Conservation (phyloP, 1,140 invertebrate genomes). For the Bombus difficillimus region DNA sequence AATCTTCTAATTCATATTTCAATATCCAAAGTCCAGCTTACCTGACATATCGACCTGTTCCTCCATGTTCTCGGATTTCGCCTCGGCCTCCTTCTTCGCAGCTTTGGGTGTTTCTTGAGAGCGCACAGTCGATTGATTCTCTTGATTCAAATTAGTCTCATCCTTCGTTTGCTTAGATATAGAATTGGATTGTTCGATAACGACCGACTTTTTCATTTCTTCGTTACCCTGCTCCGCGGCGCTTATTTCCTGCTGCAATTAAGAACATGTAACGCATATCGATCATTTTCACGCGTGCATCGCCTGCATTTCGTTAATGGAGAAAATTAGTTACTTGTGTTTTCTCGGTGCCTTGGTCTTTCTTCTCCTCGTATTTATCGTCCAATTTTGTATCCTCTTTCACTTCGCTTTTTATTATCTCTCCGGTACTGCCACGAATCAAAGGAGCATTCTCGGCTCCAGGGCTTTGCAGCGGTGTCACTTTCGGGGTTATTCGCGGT, state of each 20-base stretch:
- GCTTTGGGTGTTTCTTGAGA: conserved; percentile 47
- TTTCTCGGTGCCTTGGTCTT: conserved; percentile 77
- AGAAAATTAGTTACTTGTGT: conserved; percentile 67
- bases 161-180: conserved; percentile 69
- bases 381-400: conserved; percentile 66
- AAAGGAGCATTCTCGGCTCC: conserved; percentile 80
- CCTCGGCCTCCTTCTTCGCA: conserved; percentile 73
- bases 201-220: conserved; percentile 48
- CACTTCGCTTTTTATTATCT: conserved; percentile 80
- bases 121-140: conserved; percentile 50
- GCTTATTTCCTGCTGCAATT: conserved; percentile 53
- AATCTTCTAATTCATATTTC: neutral
- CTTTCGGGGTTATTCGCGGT: conserved; percentile 82
- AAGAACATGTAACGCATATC: neutral
- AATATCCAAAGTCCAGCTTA: conserved; percentile 39
- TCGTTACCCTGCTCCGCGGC: conserved; percentile 42
- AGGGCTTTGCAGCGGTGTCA: conserved; percentile 84
- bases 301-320: neutral
- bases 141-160: conserved; percentile 66
- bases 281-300: neutral
- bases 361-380: conserved; percentile 79
- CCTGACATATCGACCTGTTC: conserved; percentile 81
- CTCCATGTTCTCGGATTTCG: conserved; percentile 70
- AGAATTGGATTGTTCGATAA: conserved; percentile 60
- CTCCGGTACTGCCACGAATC: conserved; percentile 74